Conservation (phyloP, 2,888 invertebrate genomes). For the Polietes domitor region DNA sequence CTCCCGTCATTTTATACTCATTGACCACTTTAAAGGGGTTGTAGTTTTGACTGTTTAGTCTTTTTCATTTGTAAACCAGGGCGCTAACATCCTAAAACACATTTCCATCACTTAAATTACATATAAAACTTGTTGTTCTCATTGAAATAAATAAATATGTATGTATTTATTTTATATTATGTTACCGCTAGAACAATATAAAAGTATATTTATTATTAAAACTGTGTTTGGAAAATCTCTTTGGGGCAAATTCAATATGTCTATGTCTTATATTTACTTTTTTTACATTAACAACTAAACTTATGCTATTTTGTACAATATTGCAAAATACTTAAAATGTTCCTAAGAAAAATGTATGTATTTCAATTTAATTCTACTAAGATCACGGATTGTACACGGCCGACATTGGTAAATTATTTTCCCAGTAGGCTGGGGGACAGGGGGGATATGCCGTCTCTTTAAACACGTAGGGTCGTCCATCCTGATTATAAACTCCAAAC, state of each 20-base stretch:
- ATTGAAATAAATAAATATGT: too few relatives aligned
- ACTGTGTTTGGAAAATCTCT: not conserved
- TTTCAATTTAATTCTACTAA: not conserved
- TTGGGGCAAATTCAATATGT: too few relatives aligned
- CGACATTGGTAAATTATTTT: not conserved
- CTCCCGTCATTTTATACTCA: too few relatives aligned
- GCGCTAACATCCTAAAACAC: too few relatives aligned
- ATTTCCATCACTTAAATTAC: too few relatives aligned
- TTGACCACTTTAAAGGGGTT: too few relatives aligned
- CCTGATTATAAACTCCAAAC: not conserved
- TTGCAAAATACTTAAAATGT: not conserved
- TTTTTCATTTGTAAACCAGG: too few relatives aligned
- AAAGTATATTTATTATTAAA: too few relatives aligned
- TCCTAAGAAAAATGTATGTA: not conserved
- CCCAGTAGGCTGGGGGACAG: not conserved
- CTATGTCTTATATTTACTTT: not conserved
- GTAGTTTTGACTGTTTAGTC: too few relatives aligned
- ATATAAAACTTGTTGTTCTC: too few relatives aligned
- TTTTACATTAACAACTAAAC: not conserved
- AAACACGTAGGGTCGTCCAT: not conserved
- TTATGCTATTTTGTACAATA: not conserved
- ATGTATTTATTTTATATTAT: too few relatives aligned
- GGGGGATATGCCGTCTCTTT: not conserved
- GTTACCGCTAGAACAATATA: too few relatives aligned
- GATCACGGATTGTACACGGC: not conserved